phyloP scores from a whole-genome alignment of 1,140 invertebrate genomes.

The Nebria ingens region DNA sequence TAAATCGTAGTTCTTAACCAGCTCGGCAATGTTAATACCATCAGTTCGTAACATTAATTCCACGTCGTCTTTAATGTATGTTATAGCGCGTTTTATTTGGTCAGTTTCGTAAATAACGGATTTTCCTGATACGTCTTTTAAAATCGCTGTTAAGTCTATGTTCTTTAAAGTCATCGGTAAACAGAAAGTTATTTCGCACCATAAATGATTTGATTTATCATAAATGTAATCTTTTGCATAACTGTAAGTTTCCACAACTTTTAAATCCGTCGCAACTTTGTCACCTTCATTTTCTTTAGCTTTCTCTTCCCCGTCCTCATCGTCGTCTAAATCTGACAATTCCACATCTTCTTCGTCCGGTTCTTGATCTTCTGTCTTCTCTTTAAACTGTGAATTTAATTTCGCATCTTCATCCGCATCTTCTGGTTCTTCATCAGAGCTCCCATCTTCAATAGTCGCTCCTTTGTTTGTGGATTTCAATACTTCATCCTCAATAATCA shows the following conservation, averaged over 20 bases:
- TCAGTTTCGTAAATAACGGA: slow-evolving; percentile 71
- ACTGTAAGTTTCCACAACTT: slow-evolving; percentile 32
- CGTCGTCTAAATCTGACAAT: slow-evolving; percentile 41
- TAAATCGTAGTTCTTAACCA: slow-evolving; percentile 70
- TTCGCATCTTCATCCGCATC: slow-evolving; percentile 40
- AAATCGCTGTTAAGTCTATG: slow-evolving; percentile 67
- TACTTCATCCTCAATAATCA: slow-evolving; percentile 22
- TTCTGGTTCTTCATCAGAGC: slow-evolving; percentile 32
- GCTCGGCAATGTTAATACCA: slow-evolving; percentile 85
- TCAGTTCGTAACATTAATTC: slow-evolving; percentile 78
- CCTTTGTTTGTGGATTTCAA: slow-evolving; percentile 30
- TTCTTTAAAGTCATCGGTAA: slow-evolving; percentile 54
- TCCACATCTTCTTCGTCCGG: slow-evolving; percentile 51
- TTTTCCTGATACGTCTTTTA: slow-evolving; percentile 61
- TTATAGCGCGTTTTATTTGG: slow-evolving; percentile 74
- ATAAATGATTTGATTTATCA: slow-evolving; percentile 57
- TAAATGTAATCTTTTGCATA: slow-evolving; percentile 60
- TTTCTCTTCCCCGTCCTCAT: slow-evolving; percentile 38
- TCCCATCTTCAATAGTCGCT: slow-evolving; percentile 41
- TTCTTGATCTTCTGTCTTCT: slow-evolving; percentile 70
- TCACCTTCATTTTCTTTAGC: slow-evolving; percentile 21
- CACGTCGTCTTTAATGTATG: slow-evolving; percentile 45
- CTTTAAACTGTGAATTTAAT: slow-evolving; percentile 43
- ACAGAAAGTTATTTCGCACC: slow-evolving; percentile 61
- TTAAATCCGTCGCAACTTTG: slow-evolving; percentile 11